Base-by-base conservation (phyloP, 2,888 invertebrate genomes). In the Xylota sylvarum region DNA sequence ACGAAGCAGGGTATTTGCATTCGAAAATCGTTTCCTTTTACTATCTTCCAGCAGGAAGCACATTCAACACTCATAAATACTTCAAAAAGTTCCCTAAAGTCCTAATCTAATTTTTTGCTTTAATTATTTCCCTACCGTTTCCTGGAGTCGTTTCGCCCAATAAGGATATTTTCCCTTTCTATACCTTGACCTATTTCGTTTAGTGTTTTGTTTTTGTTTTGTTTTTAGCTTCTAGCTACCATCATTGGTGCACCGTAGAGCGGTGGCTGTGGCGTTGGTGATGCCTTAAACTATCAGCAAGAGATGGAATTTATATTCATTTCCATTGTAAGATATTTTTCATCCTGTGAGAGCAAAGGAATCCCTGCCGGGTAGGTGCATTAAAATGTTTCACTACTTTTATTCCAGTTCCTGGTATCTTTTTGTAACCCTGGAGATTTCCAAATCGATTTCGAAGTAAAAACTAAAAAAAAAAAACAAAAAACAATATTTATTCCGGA, bases 231-330 rank as follows among this genome's bases (percentile, higher is more conserved):
- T 30, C n/a, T 35, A 37, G 17, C 37, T 37, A 35, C 50, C 37
- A 23, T 27, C 17, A 32, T 30, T 32, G 73, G 56, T 17, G 37
- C 30, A 32, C 73, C 23, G 73, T 52, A 14, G 32, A 37, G 32
- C 32, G 27, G 14, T 35, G 17, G 23, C 46, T 55, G 32, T 56
- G 50, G 62, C 12, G n/a, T 27, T 67, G 30, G 56, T 37, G 7
- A 65, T 65, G 50, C 77, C 17, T 65, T 82, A 70, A 82, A 77
- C 77, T 82, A 72, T 77, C 82, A 77, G 72, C 77, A 65, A 58
- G 65, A 65, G 77, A 72, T 58, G 64, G 65, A 82, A 77, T 77
- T 84, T 79, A 84, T 84, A 48, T 73, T 78, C 65, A 70, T 65
- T 55, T 65, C 62, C 58, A 62, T 50, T 67, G 73, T 83, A n/a